A percentile compares a stretch with the other conserved stretches of the same genome.
phyloP scores from a whole-genome alignment of 2,113 vertebrate genomes.

The Passer domesticus region DNA sequence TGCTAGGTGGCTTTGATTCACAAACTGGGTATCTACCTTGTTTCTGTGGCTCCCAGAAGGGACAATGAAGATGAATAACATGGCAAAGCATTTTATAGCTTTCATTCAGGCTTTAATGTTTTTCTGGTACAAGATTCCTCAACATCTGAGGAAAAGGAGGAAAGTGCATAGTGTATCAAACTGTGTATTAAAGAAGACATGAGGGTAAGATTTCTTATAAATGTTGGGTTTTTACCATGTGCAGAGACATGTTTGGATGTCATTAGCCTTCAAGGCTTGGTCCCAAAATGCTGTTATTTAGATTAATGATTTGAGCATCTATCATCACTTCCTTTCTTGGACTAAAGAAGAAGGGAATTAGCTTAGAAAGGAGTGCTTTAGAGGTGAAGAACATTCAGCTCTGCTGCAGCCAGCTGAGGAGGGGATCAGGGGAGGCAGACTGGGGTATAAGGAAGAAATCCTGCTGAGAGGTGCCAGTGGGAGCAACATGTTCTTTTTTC shows the following conservation, averaged over 20 bases:
- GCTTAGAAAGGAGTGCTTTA: neutral
- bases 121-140: neutral
- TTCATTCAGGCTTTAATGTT: neutral
- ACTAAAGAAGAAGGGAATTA: neutral
- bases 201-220: neutral
- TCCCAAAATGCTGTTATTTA: neutral
- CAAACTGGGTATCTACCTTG: neutral
- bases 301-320: neutral
- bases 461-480: neutral
- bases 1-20: slow-evolving; percentile 13
- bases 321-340: neutral
- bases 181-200: neutral
- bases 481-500: neutral
- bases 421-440: neutral
- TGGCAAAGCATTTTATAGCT: neutral
- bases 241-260: neutral
- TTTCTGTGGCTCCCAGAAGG: neutral
- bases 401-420: neutral
- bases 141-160: neutral
- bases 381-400: neutral
- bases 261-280: neutral
- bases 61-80: neutral
- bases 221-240: neutral
- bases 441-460: neutral
- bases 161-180: neutral